Evolutionary conservation across 2,797 vertebrate genomes (phyloP), one percentile per base, ranked within the genome.

Genomic region (Pogonophryne albipinna): DNA sequence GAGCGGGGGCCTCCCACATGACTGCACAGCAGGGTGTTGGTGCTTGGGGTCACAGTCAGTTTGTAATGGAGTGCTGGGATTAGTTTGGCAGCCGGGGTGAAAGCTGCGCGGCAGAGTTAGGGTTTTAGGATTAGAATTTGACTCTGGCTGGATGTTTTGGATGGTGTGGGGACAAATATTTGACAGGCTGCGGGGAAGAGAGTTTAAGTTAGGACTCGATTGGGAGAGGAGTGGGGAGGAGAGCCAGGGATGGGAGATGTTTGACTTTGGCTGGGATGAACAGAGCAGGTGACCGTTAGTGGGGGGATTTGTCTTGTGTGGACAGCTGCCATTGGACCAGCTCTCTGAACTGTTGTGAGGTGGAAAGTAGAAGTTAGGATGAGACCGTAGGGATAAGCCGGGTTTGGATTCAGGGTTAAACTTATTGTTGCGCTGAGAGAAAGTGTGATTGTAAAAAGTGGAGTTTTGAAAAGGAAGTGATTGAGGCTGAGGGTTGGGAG

Each of bases 1-100:
- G 56, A 79, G 51, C 1, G 61, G 79, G 58, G 88, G 80, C 57
- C 80, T 89, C 76, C 66, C 80, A 78, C 77, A 71, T 69, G 79
- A 60, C 78, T 61, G 75, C 55, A 76, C 64, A 69, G 70, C 44
- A 66, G 65, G 76, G 63, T 23, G 73, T 6, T 57, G 61, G 47
- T 38, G 65, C 69, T 63, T 55, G 38, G 73, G 46, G 57, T 84
- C 66, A 81, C 57, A 60, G 44, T 64, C 56, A 46, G 80, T 65
- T 63, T 80, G 79, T 80, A 59, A 51, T 14, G 76, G 41, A 64
- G 61, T 49, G 61, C 57, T 76, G 69, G 57, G 84, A 88, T 88
- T 79, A 81, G 80, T 86, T 76, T 84, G 86, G 72, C 47, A 71
- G 79, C 74, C 62, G 23, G 57, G 50, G 42, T 69, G 68, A 82